A percentile compares a stretch with the other conserved stretches of the same genome.
These are phyloP conservation scores for Periophthalmodon schlosseri DNA, from an alignment of 2,113 vertebrate genomes.

Conservation along the genomic window DNA sequence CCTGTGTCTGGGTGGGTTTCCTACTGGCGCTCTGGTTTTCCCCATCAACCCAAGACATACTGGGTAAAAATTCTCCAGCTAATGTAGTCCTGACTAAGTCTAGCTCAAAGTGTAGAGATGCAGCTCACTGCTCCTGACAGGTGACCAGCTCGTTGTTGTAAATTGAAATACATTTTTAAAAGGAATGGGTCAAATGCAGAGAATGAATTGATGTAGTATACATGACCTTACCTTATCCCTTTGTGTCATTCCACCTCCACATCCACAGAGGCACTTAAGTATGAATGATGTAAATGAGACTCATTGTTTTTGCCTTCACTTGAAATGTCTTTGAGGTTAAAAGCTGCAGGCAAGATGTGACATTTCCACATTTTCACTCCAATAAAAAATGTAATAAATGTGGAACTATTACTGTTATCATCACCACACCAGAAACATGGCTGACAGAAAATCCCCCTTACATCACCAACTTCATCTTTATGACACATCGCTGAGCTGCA, in stretches of 20 bases:
- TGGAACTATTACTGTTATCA: not conserved
- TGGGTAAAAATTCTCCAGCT: too few species aligned
- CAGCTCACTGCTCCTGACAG: too few species aligned
- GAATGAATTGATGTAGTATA: too few species aligned
- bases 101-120: too few species aligned
- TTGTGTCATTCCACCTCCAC: not conserved
- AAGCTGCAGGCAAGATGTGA: not conserved
- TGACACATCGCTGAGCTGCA: not conserved
- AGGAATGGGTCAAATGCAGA: too few species aligned
- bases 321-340: not conserved
- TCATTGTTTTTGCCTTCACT: not conserved
- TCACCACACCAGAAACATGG: not conserved
- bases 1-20: too few species aligned
- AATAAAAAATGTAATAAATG: not conserved
- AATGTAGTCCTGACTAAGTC: too few species aligned
- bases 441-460: not conserved
- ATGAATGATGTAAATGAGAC: not conserved
- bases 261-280: not conserved
- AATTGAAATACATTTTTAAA: too few species aligned
- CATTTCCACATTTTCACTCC: not conserved
- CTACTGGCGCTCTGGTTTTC: too few species aligned
- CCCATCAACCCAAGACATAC: too few species aligned
- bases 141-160: too few species aligned
- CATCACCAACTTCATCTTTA: not conserved
- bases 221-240: not conserved